Evolutionary conservation across 2,113 vertebrate species (phyloP), one percentile per base, ranked within the genome.

Genomic region (Strix aluco): DNA sequence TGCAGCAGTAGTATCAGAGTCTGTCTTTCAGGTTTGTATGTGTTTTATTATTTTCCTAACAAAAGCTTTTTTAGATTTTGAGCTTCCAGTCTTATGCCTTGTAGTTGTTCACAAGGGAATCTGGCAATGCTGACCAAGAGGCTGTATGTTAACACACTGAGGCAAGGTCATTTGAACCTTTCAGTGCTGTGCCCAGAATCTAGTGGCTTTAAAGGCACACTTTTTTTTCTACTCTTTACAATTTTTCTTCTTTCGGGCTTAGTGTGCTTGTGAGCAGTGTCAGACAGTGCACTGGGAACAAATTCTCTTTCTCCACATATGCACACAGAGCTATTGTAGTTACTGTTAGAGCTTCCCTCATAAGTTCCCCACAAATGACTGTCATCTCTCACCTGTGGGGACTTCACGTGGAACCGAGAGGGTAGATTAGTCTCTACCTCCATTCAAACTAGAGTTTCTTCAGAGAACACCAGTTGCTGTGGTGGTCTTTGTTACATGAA

Each of bases 251-350:
- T 93, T 9, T 58, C 67, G 79, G 91, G 54, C 58, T 86, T 83
- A 38, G 52, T 29, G 58, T 72, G 67, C 88, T 59, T 73, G 88
- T 81, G 72, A 92, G 81, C 57, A 55, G 89, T 94, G 73, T 81
- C 88, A 74, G 82, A 10, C 58, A 51, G 72, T 70, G 71, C 38
- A 9, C 72, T 59, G 92, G 82, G 86, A 96, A 92, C 86, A 70
- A 36, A 85, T 72, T 59, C 63, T 75, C 73, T 92, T 87, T 78
- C 80, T 86, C 66, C 61, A 63, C 7, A 0, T 83, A 72, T 23
- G 82, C 82, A 81, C 63, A 30, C 61, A 90, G 89, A 92, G 82
- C 69, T 90, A 61, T 95, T 88, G 92, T 92, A 81, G 86, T 90
- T 65, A 34, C 86, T 77, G 59, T 70, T 42, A 72, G 66, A 92